A percentile compares a stretch with the other conserved stretches of the same genome.
Evolutionary conservation across 2,888 invertebrate genomes (phyloP).

Genomic region (Auanema sp.): DNA sequence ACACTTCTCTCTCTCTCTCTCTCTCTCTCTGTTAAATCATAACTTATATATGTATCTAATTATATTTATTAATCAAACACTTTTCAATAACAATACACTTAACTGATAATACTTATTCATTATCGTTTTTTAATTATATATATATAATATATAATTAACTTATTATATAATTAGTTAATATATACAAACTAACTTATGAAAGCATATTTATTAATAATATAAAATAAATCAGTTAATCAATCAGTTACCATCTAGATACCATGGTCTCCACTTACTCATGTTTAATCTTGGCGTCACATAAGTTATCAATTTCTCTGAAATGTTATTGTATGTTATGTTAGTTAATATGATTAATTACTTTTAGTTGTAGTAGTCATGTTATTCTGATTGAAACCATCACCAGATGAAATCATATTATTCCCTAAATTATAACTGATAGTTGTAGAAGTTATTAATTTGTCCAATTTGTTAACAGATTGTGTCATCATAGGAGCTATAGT

Average conservation of each 20-base stretch:
- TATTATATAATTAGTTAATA: too few relatives aligned
- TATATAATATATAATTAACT: too few relatives aligned
- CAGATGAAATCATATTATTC: background rate
- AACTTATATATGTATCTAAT: background rate
- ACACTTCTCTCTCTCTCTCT: background rate
- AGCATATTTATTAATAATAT: too few relatives aligned
- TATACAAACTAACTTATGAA: too few relatives aligned
- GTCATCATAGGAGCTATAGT: too few relatives aligned
- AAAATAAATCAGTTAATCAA: too few relatives aligned
- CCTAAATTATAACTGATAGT: background rate
- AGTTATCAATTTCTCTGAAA: background rate
- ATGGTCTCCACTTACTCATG: constrained; percentile 39
- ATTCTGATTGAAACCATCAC: background rate
- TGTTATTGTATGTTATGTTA: background rate
- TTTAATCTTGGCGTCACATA: background rate
- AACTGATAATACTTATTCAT: too few relatives aligned
- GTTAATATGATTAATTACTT: background rate
- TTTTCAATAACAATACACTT: background rate
- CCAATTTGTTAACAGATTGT: background rate
- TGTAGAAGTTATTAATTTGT: background rate
- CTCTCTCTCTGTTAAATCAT: background rate
- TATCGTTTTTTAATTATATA: background rate
- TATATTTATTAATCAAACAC: background rate
- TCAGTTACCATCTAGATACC: constrained; percentile 33
- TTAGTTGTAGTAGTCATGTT: background rate